Evolutionary conservation across 2,888 invertebrate species (phyloP).

Genomic region (Tipula vernalis): DNA sequence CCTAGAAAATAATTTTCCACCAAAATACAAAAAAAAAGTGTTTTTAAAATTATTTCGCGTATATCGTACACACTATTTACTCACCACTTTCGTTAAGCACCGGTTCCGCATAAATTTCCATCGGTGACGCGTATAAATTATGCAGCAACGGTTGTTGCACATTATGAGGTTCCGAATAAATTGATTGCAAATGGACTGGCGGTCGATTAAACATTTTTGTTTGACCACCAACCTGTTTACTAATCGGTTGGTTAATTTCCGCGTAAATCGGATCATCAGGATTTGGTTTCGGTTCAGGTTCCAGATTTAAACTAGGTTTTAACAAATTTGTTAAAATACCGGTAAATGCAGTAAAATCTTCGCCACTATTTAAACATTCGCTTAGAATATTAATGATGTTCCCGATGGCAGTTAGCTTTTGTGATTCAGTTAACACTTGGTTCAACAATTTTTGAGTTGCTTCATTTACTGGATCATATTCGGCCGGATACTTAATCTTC

Average conservation of each 20-base stretch:
- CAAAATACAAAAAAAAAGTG: neutral
- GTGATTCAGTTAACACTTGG: conserved; percentile 23
- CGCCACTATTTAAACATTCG: conserved; percentile 22
- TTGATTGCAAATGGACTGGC: conserved; percentile 12
- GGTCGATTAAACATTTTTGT: neutral
- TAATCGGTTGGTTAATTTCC: conserved; percentile 21
- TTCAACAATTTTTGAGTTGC: conserved; percentile 22
- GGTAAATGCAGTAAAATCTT: conserved; percentile 26
- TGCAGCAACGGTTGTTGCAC: conserved; percentile 26
- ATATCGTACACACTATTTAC: neutral
- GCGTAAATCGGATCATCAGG: conserved; percentile 25
- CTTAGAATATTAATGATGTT: conserved; percentile 24
- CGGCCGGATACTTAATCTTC: conserved; percentile 24
- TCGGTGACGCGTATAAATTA: conserved; percentile 27
- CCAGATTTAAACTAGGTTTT: conserved; percentile 11
- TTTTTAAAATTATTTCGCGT: neutral
- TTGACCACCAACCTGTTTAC: conserved; percentile 8
- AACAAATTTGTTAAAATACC: conserved; percentile 26
- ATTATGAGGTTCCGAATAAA: conserved; percentile 29
- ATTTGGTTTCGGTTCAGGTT: too few species aligned
- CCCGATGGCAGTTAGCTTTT: conserved; percentile 25
- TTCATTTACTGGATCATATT: conserved; percentile 23
- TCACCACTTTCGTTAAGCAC: conserved; percentile 26
- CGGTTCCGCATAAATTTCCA: conserved; percentile 28
- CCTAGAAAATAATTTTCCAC: neutral